Evolutionary conservation across 2,113 vertebrate species (phyloP).

Genomic region (Choloepus hoffmanni): DNA sequence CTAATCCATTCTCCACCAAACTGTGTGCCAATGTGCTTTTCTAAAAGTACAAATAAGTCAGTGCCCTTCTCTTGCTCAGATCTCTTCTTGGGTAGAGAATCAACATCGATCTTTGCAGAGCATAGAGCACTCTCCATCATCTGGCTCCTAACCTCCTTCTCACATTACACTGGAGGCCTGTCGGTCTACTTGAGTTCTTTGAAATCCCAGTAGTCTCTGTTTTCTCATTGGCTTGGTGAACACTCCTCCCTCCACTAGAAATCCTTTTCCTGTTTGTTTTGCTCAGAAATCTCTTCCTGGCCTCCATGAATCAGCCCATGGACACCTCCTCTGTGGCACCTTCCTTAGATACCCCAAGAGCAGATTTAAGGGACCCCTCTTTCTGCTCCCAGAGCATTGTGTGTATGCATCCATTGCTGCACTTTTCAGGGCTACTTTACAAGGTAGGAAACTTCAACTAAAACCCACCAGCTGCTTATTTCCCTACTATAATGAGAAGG

Average conservation of each 20-base stretch:
- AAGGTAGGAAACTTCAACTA: background rate
- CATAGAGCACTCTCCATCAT: fast-evolving
- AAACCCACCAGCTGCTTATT: background rate
- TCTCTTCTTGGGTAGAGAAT: background rate
- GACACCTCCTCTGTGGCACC: background rate
- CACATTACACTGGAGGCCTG: background rate
- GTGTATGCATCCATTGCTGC: too few species aligned
- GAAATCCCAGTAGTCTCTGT: background rate
- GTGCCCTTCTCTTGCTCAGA: background rate
- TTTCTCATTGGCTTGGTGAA: background rate
- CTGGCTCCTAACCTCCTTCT: background rate
- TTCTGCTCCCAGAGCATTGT: background rate
- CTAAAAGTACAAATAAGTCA: background rate
- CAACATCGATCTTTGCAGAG: background rate
- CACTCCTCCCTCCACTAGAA: background rate
- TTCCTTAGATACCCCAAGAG: background rate
- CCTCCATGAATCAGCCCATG: background rate
- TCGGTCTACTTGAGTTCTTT: background rate
- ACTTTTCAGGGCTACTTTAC: background rate
- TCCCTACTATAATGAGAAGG: background rate
- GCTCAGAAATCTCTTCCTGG: background rate
- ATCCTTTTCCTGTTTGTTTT: background rate
- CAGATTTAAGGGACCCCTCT: background rate
- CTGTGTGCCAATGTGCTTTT: background rate
- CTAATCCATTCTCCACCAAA: background rate